These are phyloP conservation scores for Aldabrachelys gigantea DNA, from an alignment of 2,113 vertebrate genomes.

Conservation along the genomic window DNA sequence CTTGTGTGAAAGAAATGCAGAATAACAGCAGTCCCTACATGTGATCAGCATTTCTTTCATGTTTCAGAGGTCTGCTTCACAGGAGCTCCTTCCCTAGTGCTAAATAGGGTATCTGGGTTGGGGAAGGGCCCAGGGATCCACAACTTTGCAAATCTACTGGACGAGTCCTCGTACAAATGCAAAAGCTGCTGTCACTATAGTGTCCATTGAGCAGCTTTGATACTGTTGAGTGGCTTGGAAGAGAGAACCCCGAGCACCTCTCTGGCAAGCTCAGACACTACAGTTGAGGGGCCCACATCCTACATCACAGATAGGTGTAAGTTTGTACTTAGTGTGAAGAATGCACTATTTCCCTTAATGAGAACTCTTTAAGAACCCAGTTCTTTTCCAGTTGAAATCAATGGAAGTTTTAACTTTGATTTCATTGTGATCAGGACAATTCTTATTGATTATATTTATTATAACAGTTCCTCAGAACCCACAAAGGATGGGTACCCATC, in stretches of 20 bases:
- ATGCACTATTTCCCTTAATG: not conserved
- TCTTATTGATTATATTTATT: not conserved
- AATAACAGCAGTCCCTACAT: not conserved
- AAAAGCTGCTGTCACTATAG: not conserved
- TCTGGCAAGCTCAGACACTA: not conserved
- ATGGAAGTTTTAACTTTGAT: not conserved
- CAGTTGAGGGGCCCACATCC: not conserved
- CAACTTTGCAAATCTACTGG: not conserved
- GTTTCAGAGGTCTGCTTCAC: not conserved
- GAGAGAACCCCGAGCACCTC: not conserved
- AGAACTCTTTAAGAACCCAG: not conserved
- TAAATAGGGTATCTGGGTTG: not conserved
- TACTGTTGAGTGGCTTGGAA: not conserved
- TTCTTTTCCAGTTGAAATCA: not conserved
- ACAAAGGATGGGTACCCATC: not conserved
- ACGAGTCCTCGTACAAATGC: not conserved
- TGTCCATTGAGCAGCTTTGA: not conserved
- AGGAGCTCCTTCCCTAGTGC: not conserved
- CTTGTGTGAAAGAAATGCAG: not conserved
- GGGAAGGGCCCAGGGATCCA: not conserved
- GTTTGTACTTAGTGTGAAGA: not conserved
- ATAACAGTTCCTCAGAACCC: not conserved
- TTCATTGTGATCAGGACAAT: not conserved
- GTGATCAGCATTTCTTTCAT: not conserved
- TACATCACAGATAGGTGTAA: not conserved